A percentile compares a stretch with the other conserved stretches of the same genome.
Evolutionary conservation across 2,888 invertebrate genomes (phyloP).

Genomic region (Carpatolechia fugitivella): DNA sequence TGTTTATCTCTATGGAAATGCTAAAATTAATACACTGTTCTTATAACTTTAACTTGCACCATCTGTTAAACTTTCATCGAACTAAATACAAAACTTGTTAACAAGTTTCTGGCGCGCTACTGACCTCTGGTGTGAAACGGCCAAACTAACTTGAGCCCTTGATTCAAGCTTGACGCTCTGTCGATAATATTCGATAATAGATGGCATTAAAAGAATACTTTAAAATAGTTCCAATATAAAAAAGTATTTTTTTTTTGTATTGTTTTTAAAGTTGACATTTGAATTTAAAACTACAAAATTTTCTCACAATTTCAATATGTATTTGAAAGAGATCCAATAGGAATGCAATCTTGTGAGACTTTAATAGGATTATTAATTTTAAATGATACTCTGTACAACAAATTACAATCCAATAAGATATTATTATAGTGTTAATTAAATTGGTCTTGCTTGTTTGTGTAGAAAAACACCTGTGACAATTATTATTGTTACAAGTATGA

Average conservation of each 20-base stretch:
- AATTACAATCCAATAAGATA: conserved; percentile 26
- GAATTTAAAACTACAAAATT: no score
- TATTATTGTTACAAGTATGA: conserved; percentile 35
- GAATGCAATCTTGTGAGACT: background rate
- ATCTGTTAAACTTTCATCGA: conserved; percentile 50
- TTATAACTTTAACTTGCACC: conserved; percentile 36
- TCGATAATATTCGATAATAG: conserved; percentile 44
- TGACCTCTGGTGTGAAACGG: conserved; percentile 70
- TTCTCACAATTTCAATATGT: no score
- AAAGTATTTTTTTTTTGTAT: background rate
- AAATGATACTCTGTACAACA: background rate
- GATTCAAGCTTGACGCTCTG: conserved; percentile 29
- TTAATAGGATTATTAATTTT: background rate
- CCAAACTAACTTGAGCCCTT: conserved; percentile 36
- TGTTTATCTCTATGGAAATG: no score
- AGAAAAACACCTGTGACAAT: conserved; percentile 48
- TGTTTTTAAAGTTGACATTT: no score
- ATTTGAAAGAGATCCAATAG: background rate
- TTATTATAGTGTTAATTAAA: conserved; percentile 25
- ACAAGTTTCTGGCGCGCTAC: conserved; percentile 39
- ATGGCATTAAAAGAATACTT: conserved; percentile 46
- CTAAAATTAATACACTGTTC: background rate
- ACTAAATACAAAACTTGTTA: conserved; percentile 52
- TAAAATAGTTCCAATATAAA: background rate
- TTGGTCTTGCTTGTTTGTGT: conserved; percentile 24